Base-by-base conservation (phyloP, 2,797 vertebrate genomes). In the Peromyscus attwateri region DNA sequence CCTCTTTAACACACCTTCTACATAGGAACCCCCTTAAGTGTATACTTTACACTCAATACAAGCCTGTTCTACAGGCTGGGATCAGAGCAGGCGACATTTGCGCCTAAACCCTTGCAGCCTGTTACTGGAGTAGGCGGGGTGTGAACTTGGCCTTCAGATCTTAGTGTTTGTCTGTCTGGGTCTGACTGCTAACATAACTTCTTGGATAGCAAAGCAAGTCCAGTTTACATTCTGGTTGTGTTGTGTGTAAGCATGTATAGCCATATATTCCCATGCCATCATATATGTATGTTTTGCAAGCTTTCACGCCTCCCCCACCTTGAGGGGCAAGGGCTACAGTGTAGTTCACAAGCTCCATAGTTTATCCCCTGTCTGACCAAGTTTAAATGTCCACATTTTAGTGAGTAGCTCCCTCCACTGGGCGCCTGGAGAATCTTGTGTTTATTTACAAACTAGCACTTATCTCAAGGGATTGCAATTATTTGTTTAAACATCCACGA, bases 401-500 rank as follows among this genome's bases (percentile, higher is more conserved):
- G 64, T 43, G 13, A 31, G 52, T 17, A 16, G 66, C 27, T 89
- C 64, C 70, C 77, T 79, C 62, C 46, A 4, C 71, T 8, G 71
- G 80, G 34, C 1, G 0, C 57, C 25, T 6, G 40, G 11, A 92
- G 64, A 88, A 55, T n/a, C 80, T 21, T 0, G 1, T 12, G 2
- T n/a, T 94, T 79, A 64, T 92, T 13, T 71, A 64, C 1, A 43
- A 19, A 43, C 88, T 64, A 64, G 43, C 25, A 25, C 77, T 43
- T 13, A 62, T 27, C 62, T 92, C 77, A 46, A 0, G 7, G 49
- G 4, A 68, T 29, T 1, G 66, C 49, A 6, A 29, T 27, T n/a
- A 68, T 40, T 46, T 75, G 89, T 88, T 77, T 93, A 88, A 87
- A 87, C 9, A 3, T 66, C 85, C 81, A 6, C 81, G 73, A 71